Evolutionary conservation across 2,113 vertebrate genomes (phyloP).

Genomic region (Scomber scombrus): DNA sequence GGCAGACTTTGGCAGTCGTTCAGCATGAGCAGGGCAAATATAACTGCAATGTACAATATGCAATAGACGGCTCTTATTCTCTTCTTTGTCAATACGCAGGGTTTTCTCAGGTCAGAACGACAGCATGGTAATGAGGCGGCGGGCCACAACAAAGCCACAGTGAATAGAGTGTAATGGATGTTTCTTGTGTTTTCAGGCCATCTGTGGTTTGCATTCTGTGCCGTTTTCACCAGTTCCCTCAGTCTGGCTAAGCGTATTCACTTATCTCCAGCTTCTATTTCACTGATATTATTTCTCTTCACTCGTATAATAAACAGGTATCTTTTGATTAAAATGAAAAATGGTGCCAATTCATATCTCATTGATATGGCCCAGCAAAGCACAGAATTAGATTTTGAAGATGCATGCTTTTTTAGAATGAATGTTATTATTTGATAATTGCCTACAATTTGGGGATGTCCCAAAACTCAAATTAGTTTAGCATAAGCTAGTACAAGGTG

Average conservation of each 20-base stretch:
- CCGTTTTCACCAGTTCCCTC: constrained; percentile 8
- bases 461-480: constrained; percentile 26
- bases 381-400: constrained; percentile 50
- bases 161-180: constrained; percentile 33
- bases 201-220: neutral
- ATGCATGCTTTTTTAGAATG: constrained; percentile 20
- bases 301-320: constrained; percentile 21
- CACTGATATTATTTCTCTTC: constrained; percentile 30
- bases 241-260: constrained; percentile 10
- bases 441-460: constrained; percentile 33
- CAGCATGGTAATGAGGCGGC: constrained; percentile 39
- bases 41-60: constrained; percentile 5
- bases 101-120: constrained; percentile 24
- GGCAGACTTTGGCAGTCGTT: constrained; percentile 12
- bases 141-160: constrained; percentile 17
- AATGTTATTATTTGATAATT: constrained; percentile 60
- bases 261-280: constrained; percentile 24
- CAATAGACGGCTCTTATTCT: constrained; percentile 9
- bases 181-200: neutral
- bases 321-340: constrained; percentile 42
- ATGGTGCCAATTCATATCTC: constrained; percentile 21
- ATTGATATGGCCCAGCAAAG: constrained; percentile 37
- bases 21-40: neutral
- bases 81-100: constrained; percentile 1
- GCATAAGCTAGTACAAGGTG: constrained; percentile 1